A percentile compares a stretch with the other conserved stretches of the same genome.
Conservation (phyloP, 2,113 vertebrate genomes). For the Pontoporia blainvillei region DNA sequence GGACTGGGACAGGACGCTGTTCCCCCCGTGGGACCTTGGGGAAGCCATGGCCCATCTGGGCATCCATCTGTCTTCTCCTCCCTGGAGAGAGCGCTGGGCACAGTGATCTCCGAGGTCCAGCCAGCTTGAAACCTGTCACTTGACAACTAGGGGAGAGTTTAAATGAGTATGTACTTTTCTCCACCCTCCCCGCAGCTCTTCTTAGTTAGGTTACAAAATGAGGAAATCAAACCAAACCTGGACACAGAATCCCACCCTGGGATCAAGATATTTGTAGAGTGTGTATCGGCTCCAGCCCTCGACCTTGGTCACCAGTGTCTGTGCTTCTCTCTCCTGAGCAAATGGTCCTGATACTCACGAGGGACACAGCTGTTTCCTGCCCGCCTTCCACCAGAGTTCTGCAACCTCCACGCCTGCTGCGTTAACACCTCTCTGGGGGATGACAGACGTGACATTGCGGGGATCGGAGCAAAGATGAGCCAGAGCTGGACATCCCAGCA, state of each 20-base stretch:
- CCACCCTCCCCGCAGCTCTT: neutral
- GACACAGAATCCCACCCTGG: neutral
- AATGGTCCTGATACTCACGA: neutral
- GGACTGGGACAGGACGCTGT: too few relatives aligned
- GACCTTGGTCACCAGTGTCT: neutral
- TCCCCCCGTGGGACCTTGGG: neutral
- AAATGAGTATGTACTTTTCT: neutral
- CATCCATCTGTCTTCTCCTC: neutral
- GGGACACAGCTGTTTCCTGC: neutral
- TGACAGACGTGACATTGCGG: neutral
- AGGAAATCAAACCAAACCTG: neutral
- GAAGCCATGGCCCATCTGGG: neutral
- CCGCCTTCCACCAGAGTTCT: neutral
- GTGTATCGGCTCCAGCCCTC: neutral
- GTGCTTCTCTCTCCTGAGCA: neutral
- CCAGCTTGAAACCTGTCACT: neutral
- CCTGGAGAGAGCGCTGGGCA: neutral
- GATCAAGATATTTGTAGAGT: neutral
- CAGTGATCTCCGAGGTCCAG: neutral
- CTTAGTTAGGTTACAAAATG: neutral
- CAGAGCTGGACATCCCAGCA: neutral
- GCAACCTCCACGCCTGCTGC: neutral
- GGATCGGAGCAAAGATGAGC: neutral
- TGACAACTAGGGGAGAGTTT: neutral
- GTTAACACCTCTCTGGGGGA: neutral